A percentile compares a stretch with the other conserved stretches of the same genome.
phyloP scores from a whole-genome alignment of 2,797 vertebrate genomes.

The Anguilla obscura region DNA sequence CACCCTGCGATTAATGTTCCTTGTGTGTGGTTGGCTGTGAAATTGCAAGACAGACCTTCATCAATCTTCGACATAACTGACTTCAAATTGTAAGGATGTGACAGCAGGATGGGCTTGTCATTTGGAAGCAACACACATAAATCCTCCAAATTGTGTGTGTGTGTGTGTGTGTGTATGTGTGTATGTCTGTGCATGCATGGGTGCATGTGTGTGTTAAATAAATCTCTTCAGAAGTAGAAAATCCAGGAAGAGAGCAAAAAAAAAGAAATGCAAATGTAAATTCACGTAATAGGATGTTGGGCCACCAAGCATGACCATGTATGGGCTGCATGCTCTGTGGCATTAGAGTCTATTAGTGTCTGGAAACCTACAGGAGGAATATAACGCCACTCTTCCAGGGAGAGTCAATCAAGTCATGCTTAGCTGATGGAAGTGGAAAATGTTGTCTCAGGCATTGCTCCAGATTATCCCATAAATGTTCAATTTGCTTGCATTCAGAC shows the following conservation, averaged over 20 bases:
- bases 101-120: neutral
- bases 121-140: neutral
- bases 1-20: neutral
- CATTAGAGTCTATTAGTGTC: neutral
- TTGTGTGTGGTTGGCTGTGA: neutral
- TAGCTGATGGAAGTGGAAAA: neutral
- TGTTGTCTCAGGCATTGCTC: neutral
- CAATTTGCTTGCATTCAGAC: neutral
- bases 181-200: neutral
- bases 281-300: neutral
- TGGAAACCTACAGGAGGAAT: neutral
- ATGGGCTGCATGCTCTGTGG: neutral
- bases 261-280: neutral
- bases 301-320: neutral
- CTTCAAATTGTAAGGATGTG: neutral
- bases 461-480: conserved; percentile 7
- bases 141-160: too few relatives aligned
- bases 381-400: neutral
- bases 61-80: neutral
- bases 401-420: neutral
- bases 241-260: neutral
- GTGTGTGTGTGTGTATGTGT: neutral
- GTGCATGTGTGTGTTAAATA: neutral
- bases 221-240: neutral
- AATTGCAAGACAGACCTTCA: neutral